phyloP scores from a whole-genome alignment of 1,140 invertebrate genomes.

The Bilobella aurantiaca region DNA sequence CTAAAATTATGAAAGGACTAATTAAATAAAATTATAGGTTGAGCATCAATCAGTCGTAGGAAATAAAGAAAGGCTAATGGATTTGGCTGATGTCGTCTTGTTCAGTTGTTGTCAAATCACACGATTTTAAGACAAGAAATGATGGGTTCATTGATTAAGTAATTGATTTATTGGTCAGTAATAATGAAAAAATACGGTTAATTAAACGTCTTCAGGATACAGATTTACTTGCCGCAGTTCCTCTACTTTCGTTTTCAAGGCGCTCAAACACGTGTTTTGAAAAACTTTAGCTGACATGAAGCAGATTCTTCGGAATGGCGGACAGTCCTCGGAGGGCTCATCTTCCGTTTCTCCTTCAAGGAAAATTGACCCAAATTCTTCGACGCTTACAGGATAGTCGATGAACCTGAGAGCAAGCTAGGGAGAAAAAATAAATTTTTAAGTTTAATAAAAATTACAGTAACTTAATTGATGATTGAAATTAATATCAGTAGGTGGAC shows the following conservation, averaged over 20 bases:
- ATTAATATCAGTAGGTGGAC: no score
- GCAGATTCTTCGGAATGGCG: neutral
- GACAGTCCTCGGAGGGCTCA: neutral
- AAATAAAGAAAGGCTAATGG: no score
- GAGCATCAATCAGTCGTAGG: no score
- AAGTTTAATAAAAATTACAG: neutral
- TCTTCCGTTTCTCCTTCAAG: neutral
- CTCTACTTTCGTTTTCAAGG: neutral
- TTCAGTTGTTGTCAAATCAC: no score
- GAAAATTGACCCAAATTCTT: neutral
- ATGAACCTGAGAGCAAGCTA: neutral
- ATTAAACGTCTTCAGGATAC: neutral
- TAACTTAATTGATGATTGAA: no score
- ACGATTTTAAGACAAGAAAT: neutral
- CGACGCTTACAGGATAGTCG: neutral
- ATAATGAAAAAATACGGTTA: neutral
- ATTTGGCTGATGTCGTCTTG: no score
- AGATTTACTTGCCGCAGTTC: neutral
- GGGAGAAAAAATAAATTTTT: neutral
- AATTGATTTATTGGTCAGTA: neutral
- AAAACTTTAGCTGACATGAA: neutral
- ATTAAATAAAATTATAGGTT: no score
- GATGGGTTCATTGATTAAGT: neutral
- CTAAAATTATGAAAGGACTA: no score
- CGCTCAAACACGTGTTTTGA: neutral